Evolutionary conservation across 2,113 vertebrate genomes (phyloP).

Genomic region (Rhinichthys klamathensis): DNA sequence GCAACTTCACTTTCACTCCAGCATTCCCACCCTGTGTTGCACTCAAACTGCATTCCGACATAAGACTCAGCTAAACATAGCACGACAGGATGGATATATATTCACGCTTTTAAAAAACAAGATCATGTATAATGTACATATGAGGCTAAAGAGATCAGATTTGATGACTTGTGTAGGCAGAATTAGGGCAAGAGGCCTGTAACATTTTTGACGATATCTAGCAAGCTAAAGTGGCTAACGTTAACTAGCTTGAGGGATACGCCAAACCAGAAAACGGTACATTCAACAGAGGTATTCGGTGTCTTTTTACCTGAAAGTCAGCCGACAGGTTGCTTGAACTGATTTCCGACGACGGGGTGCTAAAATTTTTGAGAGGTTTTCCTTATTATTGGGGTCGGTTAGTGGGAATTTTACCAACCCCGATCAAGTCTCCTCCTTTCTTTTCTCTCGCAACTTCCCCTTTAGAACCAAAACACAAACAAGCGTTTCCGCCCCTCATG

Average conservation of each 20-base stretch:
- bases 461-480: conserved; percentile 83
- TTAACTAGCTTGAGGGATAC: conserved; percentile 20
- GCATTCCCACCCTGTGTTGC: neutral
- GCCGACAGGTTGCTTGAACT: conserved; percentile 43
- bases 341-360: conserved; percentile 52
- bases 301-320: conserved; percentile 53
- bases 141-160: neutral
- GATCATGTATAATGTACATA: neutral
- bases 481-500: conserved; percentile 74
- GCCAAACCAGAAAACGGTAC: conserved; percentile 7
- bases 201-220: conserved; percentile 28
- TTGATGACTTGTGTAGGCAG: neutral
- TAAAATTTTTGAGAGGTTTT: conserved; percentile 28
- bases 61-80: conserved; percentile 15
- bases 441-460: conserved; percentile 80
- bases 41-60: conserved; percentile 35
- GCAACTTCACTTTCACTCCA: conserved; percentile 8
- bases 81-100: neutral
- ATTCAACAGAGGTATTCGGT: neutral
- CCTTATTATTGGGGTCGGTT: conserved; percentile 46
- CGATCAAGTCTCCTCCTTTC: conserved; percentile 77
- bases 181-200: neutral
- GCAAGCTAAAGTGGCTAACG: conserved; percentile 40
- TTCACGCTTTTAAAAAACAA: neutral
- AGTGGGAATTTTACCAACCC: conserved; percentile 70